Evolutionary conservation across 2,888 invertebrate genomes (phyloP).

Genomic region (Rhingia campestris): DNA sequence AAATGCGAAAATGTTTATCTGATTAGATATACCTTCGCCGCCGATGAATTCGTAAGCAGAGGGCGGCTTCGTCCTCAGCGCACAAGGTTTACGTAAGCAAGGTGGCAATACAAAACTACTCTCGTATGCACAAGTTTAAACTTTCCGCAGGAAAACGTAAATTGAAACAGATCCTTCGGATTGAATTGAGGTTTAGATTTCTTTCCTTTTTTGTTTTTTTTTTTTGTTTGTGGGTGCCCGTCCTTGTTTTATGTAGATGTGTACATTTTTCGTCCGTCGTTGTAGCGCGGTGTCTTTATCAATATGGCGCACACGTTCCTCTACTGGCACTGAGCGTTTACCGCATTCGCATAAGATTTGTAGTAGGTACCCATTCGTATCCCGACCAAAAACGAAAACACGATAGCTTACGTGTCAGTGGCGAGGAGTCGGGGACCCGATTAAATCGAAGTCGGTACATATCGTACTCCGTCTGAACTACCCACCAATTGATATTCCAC

Average conservation of each 20-base stretch:
- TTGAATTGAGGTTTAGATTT: conserved; percentile 70
- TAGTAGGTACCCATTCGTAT: conserved; percentile 40
- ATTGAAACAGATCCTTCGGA: conserved; percentile 72
- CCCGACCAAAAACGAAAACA: conserved; percentile 26
- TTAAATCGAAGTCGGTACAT: conserved; percentile 40
- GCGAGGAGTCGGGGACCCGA: conserved; percentile 31
- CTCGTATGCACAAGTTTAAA: conserved; percentile 68
- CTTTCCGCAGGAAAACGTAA: conserved; percentile 49
- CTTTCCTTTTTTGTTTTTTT: conserved; percentile 11
- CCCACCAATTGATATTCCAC: conserved; percentile 69
- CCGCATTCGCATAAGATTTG: conserved; percentile 72
- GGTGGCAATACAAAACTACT: conserved; percentile 44
- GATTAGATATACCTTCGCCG: conserved; percentile 78
- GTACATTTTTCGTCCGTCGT: conserved; percentile 2
- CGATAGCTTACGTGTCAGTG: conserved; percentile 61
- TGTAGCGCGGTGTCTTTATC: conserved; percentile 55
- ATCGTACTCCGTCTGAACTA: conserved; percentile 7
- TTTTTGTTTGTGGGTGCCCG: conserved; percentile 22
- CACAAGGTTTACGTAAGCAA: conserved; percentile 37
- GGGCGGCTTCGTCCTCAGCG: conserved; percentile 10
- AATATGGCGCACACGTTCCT: conserved; percentile 70
- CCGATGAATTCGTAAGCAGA: conserved; percentile 58
- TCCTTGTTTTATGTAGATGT: not conserved
- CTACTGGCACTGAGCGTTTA: conserved; percentile 64
- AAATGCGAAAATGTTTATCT: conserved; percentile 79